phyloP scores from a whole-genome alignment of 2,113 vertebrate species.

The Psilopogon haemacephalus region DNA sequence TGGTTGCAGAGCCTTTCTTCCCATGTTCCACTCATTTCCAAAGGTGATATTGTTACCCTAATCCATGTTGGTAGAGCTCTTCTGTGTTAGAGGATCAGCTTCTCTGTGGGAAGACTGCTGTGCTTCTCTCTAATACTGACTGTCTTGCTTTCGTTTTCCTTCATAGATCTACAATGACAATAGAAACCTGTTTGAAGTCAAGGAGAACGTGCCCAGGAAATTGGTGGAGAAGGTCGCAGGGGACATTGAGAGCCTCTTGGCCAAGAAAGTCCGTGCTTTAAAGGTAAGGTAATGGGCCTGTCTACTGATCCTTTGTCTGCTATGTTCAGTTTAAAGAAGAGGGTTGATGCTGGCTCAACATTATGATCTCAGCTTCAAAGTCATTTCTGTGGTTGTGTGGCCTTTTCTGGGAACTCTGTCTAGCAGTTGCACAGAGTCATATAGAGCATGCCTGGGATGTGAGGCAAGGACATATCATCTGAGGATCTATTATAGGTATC shows the following conservation, averaged over 20 bases:
- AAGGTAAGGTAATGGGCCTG: conserved; percentile 81
- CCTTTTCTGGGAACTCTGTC: background rate
- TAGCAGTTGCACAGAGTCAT: background rate
- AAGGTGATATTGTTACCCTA: background rate
- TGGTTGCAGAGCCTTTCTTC: background rate
- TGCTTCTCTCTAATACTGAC: background rate
- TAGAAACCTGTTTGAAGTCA: conserved; percentile 92
- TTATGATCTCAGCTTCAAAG: background rate
- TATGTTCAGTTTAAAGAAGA: background rate
- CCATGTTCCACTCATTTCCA: background rate
- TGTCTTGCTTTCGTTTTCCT: conserved; percentile 41
- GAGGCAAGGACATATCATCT: background rate
- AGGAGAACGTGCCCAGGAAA: conserved; percentile 91
- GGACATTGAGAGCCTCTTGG: conserved; percentile 93
- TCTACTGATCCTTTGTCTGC: background rate
- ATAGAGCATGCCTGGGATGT: background rate
- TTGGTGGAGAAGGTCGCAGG: conserved; percentile 93
- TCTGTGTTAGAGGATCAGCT: background rate
- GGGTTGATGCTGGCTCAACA: background rate
- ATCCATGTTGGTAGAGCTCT: background rate
- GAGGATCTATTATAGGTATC: background rate
- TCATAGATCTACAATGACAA: conserved; percentile 95
- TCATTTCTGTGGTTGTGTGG: background rate
- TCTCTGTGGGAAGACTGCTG: background rate
- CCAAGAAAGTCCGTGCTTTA: conserved; percentile 94